Conservation (phyloP, 2,113 vertebrate species). For the Oxyruncus cristatus region DNA sequence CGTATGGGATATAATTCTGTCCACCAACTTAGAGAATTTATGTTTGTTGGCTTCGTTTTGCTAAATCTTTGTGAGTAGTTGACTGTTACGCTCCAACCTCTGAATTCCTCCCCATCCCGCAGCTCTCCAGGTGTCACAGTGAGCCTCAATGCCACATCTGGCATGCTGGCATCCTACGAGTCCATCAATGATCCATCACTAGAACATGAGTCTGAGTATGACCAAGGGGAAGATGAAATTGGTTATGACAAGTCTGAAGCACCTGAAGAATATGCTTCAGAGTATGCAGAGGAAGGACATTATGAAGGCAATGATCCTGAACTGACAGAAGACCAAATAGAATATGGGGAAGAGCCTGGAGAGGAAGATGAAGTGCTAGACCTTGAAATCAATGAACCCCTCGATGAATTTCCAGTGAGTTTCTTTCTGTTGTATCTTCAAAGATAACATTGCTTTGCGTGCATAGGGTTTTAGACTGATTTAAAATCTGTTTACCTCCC, state of each 20-base stretch:
- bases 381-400: slow-evolving; percentile 92
- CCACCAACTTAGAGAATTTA: not conserved
- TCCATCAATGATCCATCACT: slow-evolving; percentile 70
- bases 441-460: slow-evolving; percentile 79
- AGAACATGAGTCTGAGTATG: slow-evolving; percentile 77
- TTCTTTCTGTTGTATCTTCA: slow-evolving; percentile 73
- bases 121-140: slow-evolving; percentile 81
- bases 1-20: not conserved
- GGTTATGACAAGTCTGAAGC: slow-evolving; percentile 77
- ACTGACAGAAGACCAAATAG: slow-evolving; percentile 81
- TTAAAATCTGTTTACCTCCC: slow-evolving; percentile 83
- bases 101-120: not conserved
- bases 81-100: not conserved
- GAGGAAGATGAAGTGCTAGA: slow-evolving; percentile 91
- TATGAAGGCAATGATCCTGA: slow-evolving; percentile 79
- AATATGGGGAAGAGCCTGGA: slow-evolving; percentile 80
- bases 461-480: slow-evolving; percentile 72
- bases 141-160: slow-evolving; percentile 81
- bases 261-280: slow-evolving; percentile 73
- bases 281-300: slow-evolving; percentile 77
- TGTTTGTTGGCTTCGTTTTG: not conserved
- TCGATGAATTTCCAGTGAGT: slow-evolving; percentile 97
- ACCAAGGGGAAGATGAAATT: slow-evolving; percentile 80
- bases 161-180: slow-evolving; percentile 74
- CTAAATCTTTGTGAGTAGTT: not conserved